These are phyloP conservation scores for Nyctibius grandis DNA, from an alignment of 2,797 vertebrate genomes.

Conservation along the genomic window DNA sequence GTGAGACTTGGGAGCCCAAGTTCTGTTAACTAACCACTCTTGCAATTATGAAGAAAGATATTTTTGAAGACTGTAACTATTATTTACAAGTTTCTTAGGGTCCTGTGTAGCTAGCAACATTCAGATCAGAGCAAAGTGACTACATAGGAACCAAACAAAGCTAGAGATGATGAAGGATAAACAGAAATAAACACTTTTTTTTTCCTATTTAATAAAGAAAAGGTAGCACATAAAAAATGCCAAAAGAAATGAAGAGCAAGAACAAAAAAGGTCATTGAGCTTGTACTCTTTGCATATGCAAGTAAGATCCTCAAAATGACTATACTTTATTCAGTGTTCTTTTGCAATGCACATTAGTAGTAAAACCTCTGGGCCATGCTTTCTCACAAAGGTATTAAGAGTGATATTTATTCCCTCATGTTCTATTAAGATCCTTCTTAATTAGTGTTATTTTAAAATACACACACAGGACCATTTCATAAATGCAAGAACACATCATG, in stretches of 20 bases:
- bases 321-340: not conserved
- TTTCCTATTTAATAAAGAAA: not conserved
- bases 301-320: not conserved
- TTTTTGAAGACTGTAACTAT: not conserved
- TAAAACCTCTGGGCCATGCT: not conserved
- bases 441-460: constrained; percentile 5
- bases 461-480: not conserved
- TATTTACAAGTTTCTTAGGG: not conserved
- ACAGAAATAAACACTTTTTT: not conserved
- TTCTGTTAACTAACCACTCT: not conserved
- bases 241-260: not conserved
- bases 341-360: not conserved
- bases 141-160: not conserved
- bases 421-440: not conserved
- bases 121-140: not conserved
- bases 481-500: not conserved
- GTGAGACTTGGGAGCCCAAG: not conserved
- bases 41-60: not conserved
- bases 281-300: not conserved
- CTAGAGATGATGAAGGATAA: not conserved
- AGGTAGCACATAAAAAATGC: not conserved
- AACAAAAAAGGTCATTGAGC: not conserved
- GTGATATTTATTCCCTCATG: not conserved
- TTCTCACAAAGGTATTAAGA: not conserved
- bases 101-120: not conserved